Base-by-base conservation (phyloP, 1,140 invertebrate species). In the Stegodyphus mimosarum region DNA sequence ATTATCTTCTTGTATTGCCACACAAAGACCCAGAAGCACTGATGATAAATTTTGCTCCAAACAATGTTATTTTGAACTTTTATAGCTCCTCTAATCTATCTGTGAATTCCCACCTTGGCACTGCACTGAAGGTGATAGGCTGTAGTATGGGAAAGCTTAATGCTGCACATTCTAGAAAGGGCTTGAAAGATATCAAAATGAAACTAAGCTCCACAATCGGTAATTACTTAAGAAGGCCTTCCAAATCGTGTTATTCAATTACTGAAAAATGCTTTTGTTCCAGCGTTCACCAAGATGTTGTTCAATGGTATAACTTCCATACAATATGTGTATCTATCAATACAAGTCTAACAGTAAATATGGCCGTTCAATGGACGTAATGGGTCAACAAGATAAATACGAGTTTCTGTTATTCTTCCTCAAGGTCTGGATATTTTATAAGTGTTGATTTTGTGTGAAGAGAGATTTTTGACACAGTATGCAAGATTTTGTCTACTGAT, bases 311-410 rank as follows among this genome's bases (percentile, higher is more conserved):
- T 17, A 6, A 33, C 50, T 51, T 73, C 71, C 71, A 73, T 73
- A 7, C n/a, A 73, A 73, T 33, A 77, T 0, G 91, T 90, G 83
- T 89, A 92, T 9, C 91, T 81, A 77, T 92, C 90, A 6, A 92
- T 90, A 15, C 89, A 88, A 0, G 91, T 92, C 4, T 92, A 86
- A 10, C 88, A 87, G 80, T 92, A 92, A 11, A 49, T 73, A 71
- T 83, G 89, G n/a, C 89, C 90, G 10, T 89, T 50, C 0, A 88
- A 88, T 6, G 90, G 2, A 93, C 73, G 64, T 7, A 51, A 53
- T 33, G 33, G 7, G 6, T 9, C 15, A 10, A 48, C 6, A 13
- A 66, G 33, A 17, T 77, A 15, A 7, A 55, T 55, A 55, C 13
- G 53, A 7, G 13, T 13, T 55, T 55, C 7, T 55, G 7, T 55